These are phyloP conservation scores for Hipparchia semele DNA, from an alignment of 2,888 invertebrate species.

Conservation along the genomic window DNA sequence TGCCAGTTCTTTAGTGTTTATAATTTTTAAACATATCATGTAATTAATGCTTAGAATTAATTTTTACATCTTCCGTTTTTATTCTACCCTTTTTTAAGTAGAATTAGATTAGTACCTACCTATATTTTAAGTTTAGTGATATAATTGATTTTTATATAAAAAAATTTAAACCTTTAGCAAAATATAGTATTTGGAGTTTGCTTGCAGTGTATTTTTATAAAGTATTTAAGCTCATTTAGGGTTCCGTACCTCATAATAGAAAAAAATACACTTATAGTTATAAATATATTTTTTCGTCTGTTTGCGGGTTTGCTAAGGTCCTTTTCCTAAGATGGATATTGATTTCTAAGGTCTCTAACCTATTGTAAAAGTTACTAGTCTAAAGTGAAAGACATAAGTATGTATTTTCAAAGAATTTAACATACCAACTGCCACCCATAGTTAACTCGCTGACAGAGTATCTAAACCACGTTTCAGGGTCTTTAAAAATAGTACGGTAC, in stretches of 20 bases:
- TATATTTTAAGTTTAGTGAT: slow-evolving; percentile 8
- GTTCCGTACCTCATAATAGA: neutral
- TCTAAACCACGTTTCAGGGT: neutral
- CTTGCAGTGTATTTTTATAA: neutral
- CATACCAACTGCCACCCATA: no score
- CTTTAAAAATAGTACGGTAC: neutral
- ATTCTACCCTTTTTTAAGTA: neutral
- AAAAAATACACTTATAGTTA: neutral
- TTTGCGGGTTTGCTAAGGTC: neutral
- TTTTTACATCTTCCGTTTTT: slow-evolving; percentile 16
- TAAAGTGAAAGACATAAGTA: no score
- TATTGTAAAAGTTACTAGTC: neutral
- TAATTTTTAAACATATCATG: slow-evolving; percentile 31
- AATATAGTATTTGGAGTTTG: neutral
- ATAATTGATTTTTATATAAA: slow-evolving; percentile 5
- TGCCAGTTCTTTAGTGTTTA: slow-evolving; percentile 27
- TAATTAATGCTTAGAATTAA: slow-evolving; percentile 26
- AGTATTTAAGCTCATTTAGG: neutral
- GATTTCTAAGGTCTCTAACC: neutral
- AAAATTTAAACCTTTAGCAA: neutral
- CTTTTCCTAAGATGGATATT: neutral
- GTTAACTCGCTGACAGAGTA: neutral
- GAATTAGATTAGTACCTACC: neutral
- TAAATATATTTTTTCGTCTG: neutral
- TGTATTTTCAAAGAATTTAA: no score